Percentiles rank a stretch among this genome's conserved stretches.
Conservation (phyloP, 2,888 invertebrate genomes). For the Bimastos eiseni region DNA sequence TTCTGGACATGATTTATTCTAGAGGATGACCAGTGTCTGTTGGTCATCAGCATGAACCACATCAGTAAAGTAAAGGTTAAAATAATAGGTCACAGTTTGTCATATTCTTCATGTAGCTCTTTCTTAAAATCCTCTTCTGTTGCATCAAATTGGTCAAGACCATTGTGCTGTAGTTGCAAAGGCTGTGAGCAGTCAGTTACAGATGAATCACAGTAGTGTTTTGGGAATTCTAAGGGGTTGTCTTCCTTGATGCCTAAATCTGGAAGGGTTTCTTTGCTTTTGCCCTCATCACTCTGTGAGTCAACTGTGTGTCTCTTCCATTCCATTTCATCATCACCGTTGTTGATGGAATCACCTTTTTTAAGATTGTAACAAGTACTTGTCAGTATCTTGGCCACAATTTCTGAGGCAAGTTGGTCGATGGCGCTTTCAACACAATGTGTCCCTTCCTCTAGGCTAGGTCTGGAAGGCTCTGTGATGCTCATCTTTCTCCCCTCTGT, state of each 20-base stretch:
- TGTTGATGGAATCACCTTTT: neutral
- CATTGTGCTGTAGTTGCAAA: neutral
- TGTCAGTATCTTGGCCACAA: neutral
- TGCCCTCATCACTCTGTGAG: neutral
- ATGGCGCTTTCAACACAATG: neutral
- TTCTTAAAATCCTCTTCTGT: neutral
- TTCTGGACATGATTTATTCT: neutral
- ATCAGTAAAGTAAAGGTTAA: neutral
- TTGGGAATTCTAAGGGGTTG: neutral
- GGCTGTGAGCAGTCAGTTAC: neutral
- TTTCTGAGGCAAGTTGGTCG: neutral
- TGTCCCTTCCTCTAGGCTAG: neutral
- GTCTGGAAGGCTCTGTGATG: neutral
- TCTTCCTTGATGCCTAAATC: neutral
- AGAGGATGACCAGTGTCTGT: neutral
- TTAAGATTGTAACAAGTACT: neutral
- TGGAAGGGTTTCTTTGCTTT: neutral
- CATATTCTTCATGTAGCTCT: neutral
- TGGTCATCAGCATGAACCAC: neutral
- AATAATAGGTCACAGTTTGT: neutral
- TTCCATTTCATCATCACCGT: neutral
- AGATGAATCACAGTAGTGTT: neutral
- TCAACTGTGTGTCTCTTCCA: neutral
- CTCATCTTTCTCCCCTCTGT: neutral
- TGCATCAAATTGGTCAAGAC: slow-evolving; percentile 8